These are phyloP conservation scores for Sisor rabdophorus DNA, from an alignment of 2,113 vertebrate genomes.

Conservation along the genomic window DNA sequence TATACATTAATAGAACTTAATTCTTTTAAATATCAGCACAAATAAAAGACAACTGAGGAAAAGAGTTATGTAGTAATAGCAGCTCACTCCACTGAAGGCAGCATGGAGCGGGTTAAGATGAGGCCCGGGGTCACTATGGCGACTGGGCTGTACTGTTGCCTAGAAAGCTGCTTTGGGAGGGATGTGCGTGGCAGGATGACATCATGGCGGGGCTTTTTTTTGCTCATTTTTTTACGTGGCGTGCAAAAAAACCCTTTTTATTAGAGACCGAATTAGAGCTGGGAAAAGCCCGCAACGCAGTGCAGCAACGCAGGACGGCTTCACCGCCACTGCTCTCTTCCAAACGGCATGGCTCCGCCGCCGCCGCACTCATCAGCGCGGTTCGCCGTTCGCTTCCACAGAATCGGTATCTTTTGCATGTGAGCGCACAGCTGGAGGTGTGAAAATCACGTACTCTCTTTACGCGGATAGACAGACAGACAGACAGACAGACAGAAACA, in stretches of 20 bases:
- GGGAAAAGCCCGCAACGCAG: neutral
- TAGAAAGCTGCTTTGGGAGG: conserved; percentile 14
- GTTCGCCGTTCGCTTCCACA: neutral
- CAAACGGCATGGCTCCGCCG: neutral
- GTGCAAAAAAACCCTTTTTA: neutral
- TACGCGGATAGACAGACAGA: neutral
- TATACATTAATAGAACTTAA: too few species aligned
- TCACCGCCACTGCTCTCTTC: neutral
- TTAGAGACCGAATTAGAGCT: neutral
- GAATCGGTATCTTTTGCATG: neutral
- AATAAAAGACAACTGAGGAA: too few species aligned
- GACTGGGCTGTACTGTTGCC: conserved; percentile 24
- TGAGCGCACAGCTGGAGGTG: neutral
- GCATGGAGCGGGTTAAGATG: conserved; percentile 7
- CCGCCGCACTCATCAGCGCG: neutral
- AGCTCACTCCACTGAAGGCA: neutral
- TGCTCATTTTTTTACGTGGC: conserved; percentile 23
- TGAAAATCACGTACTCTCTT: neutral
- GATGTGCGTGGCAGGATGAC: conserved; percentile 40
- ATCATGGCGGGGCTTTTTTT: conserved; percentile 32
- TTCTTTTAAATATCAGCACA: too few species aligned
- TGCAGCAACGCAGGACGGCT: neutral
- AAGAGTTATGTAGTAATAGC: neutral
- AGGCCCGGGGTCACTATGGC: conserved; percentile 26
- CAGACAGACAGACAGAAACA: neutral